phyloP scores from a whole-genome alignment of 2,113 vertebrate species.

The Apteryx mantelli region DNA sequence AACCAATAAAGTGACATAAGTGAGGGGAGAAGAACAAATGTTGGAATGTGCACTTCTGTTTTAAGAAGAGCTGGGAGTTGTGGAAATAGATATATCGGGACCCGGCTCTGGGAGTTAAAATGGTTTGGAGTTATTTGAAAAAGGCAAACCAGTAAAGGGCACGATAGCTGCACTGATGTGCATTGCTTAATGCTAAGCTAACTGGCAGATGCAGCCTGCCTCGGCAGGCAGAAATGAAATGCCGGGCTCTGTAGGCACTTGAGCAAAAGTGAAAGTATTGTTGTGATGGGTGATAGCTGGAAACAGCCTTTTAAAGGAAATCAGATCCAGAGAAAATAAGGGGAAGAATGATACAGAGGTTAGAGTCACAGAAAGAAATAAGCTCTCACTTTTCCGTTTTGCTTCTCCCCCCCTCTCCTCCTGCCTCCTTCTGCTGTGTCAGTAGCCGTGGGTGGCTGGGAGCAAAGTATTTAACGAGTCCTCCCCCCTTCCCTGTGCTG shows the following conservation, averaged over 20 bases:
- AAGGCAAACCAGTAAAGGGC: neutral
- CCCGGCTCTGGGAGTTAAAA: neutral
- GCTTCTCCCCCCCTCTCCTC: neutral
- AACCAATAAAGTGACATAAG: neutral
- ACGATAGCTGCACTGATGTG: accelerated
- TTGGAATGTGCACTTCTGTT: neutral
- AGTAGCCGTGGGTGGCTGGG: neutral
- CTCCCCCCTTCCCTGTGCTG: neutral
- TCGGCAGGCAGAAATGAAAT: neutral
- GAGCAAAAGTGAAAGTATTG: neutral
- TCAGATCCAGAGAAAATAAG: neutral
- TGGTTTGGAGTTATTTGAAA: neutral
- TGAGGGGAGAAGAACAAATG: neutral
- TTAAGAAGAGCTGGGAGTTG: neutral
- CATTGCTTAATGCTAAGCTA: neutral
- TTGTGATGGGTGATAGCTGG: neutral
- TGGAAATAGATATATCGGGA: neutral
- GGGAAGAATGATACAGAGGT: neutral
- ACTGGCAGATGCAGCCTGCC: neutral
- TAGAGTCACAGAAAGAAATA: neutral
- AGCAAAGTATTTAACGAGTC: neutral
- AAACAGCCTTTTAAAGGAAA: neutral
- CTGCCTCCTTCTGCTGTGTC: neutral
- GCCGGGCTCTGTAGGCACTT: neutral
- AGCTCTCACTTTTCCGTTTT: neutral